phyloP scores from a whole-genome alignment of 1,140 invertebrate species.

The Homalodisca vitripennis region DNA sequence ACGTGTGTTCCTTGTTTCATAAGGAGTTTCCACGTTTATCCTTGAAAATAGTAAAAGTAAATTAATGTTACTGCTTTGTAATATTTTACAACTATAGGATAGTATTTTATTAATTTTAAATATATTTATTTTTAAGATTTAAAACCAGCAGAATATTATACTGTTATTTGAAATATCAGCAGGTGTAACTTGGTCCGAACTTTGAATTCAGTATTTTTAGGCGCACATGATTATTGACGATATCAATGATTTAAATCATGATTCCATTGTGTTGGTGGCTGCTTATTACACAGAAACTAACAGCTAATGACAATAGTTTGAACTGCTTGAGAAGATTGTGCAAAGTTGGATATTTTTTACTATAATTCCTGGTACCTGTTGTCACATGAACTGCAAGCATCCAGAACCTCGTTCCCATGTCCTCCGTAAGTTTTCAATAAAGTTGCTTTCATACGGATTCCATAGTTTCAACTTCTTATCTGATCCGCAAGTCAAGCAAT shows the following conservation, averaged over 20 bases:
- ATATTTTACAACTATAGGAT: too few relatives aligned
- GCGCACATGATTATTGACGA: neutral
- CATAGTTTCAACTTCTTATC: slow-evolving; percentile 96
- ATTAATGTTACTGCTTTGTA: too few relatives aligned
- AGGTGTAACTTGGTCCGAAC: neutral
- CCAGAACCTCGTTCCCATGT: slow-evolving; percentile 94
- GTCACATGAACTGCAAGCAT: slow-evolving; percentile 87
- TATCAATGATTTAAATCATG: neutral
- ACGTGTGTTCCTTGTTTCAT: too few relatives aligned
- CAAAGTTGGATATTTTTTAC: too few relatives aligned
- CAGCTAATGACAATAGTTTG: neutral
- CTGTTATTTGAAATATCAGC: neutral
- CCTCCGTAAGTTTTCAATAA: slow-evolving; percentile 91
- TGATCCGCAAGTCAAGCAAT: slow-evolving; percentile 91
- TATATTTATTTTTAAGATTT: too few relatives aligned
- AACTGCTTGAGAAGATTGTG: too few relatives aligned
- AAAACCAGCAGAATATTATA: too few relatives aligned
- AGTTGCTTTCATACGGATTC: slow-evolving; percentile 81
- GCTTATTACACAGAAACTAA: neutral
- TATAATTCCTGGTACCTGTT: slow-evolving; percentile 54
- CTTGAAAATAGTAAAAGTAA: too few relatives aligned
- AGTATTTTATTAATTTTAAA: too few relatives aligned
- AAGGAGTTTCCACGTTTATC: too few relatives aligned
- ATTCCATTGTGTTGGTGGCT: neutral
- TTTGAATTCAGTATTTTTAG: neutral